A percentile compares a stretch with the other conserved stretches of the same genome.
These are phyloP conservation scores for Cinara cedri DNA, from an alignment of 2,888 invertebrate species.

Conservation along the genomic window DNA sequence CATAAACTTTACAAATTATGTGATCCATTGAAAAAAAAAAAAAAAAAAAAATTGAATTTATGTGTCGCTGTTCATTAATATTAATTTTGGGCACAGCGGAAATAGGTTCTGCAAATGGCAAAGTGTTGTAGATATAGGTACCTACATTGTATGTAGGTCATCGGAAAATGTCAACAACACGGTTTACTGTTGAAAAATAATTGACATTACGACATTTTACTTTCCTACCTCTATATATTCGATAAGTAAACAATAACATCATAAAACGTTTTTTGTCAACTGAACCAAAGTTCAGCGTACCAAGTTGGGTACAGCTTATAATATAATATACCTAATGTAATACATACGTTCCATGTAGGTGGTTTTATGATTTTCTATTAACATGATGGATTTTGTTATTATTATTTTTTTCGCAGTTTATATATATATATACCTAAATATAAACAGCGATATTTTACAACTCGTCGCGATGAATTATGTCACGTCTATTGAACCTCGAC, in stretches of 20 bases:
- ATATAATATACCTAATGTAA: too few species aligned
- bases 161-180: conserved; percentile 38
- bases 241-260: conserved; percentile 29
- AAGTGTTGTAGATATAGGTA: neutral
- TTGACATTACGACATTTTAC: conserved; percentile 42
- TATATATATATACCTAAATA: too few species aligned
- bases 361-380: too few species aligned
- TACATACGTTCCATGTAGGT: neutral
- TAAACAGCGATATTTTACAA: too few species aligned
- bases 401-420: neutral
- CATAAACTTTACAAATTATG: neutral
- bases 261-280: conserved; percentile 11
- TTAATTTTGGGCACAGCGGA: neutral
- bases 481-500: too few species aligned
- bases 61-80: neutral
- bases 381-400: too few species aligned
- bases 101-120: conserved; percentile 1
- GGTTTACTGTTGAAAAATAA: conserved; percentile 38
- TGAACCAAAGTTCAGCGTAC: conserved; percentile 17
- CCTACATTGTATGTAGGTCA: conserved; percentile 32
- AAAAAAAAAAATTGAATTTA: neutral
- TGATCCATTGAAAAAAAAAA: neutral
- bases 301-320: neutral
- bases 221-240: neutral
- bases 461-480: too few species aligned